Evolutionary conservation across 92 coral and sea anemone species (phyloP), one percentile per base, ranked within the genome.

Genomic region (Phenganax marumi): DNA sequence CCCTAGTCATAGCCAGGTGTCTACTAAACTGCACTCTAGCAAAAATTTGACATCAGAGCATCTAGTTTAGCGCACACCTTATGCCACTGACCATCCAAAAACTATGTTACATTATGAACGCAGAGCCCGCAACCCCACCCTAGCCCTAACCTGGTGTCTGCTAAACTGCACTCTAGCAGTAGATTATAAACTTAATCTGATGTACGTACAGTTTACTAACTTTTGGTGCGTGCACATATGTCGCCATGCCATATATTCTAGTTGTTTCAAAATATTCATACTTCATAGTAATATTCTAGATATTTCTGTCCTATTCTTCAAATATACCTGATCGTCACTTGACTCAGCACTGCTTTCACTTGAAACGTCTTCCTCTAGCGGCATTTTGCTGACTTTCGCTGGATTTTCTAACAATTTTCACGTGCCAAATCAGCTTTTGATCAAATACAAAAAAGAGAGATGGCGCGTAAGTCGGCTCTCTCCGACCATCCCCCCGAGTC

Each of bases 321-420:
- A 60, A 14, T 61, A 6, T 77, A 77, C 82, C 82, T 77, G 82
- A 57, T 77, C 82, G 46, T 77, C 82, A 77, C 82, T 77, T 39
- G 82, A 77, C 50, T 77, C 82, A 77, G 52, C 71, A 65, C 82
- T 77, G 55, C 82, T 77, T 14, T 77, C 82, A n/a, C 52, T 26
- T 77, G 82, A 77, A 7, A 65, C 39, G 48, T 77, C 53, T 33
- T 58, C 71, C 43, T 77, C 82, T 12, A 49, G 57, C 71, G 82
- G 82, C 82, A 77, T 77, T 77, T 33, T 39, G 70, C 14, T 14
- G 21, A 13, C 16, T 43, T 43, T 39, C 17, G 50, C 7, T 50
- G 43, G 17, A 68, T 8, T 21, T 76, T 26, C 53, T 26, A 3
- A 0, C 10, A 52, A 6, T 25, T 46, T 77, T 60, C 70, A 77